phyloP scores from a whole-genome alignment of 1,140 invertebrate species.

The Vollenhovia emeryi region DNA sequence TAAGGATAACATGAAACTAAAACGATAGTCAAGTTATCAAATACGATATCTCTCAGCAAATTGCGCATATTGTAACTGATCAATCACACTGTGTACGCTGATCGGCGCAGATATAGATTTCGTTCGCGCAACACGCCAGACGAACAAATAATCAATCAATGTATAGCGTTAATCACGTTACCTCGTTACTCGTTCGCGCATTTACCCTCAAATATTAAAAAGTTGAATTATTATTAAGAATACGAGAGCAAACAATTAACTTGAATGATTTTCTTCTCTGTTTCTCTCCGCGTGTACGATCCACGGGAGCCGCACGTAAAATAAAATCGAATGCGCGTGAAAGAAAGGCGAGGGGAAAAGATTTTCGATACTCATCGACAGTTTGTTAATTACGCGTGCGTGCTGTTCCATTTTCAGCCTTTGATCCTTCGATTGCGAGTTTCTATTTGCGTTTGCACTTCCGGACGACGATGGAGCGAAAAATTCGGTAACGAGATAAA shows the following conservation, averaged over 20 bases:
- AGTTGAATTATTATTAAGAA: background rate
- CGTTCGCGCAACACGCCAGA: background rate
- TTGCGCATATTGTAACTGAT: background rate
- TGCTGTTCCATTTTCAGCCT: background rate
- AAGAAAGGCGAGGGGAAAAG: background rate
- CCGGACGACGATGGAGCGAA: background rate
- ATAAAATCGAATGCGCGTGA: background rate
- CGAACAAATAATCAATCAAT: constrained; percentile 48
- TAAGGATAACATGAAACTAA: background rate
- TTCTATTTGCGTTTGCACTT: constrained; percentile 6
- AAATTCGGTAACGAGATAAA: constrained; percentile 59
- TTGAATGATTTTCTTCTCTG: background rate
- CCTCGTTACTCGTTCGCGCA: background rate
- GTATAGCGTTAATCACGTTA: constrained; percentile 32
- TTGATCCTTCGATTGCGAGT: constrained; percentile 6
- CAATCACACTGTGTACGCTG: too few relatives aligned
- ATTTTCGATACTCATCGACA: background rate
- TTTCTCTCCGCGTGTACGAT: background rate
- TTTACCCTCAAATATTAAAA: background rate
- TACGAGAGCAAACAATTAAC: background rate
- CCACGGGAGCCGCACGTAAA: background rate
- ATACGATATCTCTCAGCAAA: background rate
- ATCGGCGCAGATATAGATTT: constrained; percentile 23
- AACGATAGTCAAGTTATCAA: background rate
- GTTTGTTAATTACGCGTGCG: background rate